Conservation (phyloP, 1,140 invertebrate species). For the Pseudobourletiella spinata region DNA sequence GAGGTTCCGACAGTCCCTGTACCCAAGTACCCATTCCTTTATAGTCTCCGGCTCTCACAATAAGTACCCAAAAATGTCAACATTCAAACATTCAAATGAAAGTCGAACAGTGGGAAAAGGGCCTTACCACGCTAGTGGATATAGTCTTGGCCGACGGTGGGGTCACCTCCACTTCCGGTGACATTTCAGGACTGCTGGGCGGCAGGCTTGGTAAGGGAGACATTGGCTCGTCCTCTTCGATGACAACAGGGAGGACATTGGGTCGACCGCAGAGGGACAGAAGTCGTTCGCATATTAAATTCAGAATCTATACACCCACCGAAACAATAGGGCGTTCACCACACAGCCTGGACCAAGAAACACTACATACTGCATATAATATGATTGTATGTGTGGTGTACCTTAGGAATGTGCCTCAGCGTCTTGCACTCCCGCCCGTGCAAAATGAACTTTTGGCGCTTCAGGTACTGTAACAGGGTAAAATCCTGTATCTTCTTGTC, state of each 20-base stretch:
- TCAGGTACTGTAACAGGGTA: slow-evolving; percentile 58
- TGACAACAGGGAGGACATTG: slow-evolving; percentile 21
- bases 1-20: slow-evolving; percentile 1
- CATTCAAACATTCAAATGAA: no score
- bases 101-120: no score
- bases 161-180: slow-evolving; percentile 1
- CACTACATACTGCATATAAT: no score
- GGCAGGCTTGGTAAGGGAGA: not conserved
- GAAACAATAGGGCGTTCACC: no score
- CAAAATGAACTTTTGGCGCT: slow-evolving; percentile 59
- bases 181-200: not conserved
- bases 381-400: no score
- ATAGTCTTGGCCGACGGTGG: slow-evolving; percentile 5
- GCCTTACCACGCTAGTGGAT: not conserved
- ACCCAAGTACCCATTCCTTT: not conserved
- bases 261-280: slow-evolving; percentile 53
- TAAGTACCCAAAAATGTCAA: no score
- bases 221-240: slow-evolving; percentile 18
- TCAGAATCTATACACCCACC: slow-evolving; percentile 68
- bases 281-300: slow-evolving; percentile 64
- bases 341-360: no score
- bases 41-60: no score
- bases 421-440: slow-evolving; percentile 71
- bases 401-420: slow-evolving; percentile 70
- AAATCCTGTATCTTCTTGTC: slow-evolving; percentile 54